Percentiles rank a stretch among this genome's conserved stretches.
Conservation (phyloP, 2,888 invertebrate genomes). For the Euplagia quadripunctaria region DNA sequence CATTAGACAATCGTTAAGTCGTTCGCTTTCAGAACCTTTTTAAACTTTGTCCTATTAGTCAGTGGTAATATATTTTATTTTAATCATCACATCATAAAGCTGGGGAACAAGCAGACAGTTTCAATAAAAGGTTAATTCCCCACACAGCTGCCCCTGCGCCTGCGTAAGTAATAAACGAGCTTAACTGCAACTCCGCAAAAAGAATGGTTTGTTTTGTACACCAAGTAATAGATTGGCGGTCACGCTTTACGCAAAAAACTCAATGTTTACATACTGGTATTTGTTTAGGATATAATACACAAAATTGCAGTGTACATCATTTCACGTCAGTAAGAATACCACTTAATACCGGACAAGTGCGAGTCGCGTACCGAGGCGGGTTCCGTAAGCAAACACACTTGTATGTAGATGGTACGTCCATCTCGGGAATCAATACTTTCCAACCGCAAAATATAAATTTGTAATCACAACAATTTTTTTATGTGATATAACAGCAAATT, state of each 20-base stretch:
- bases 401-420: too few relatives aligned
- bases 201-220: slow-evolving; percentile 48
- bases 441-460: too few relatives aligned
- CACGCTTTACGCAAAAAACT: slow-evolving; percentile 40
- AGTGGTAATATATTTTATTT: neutral
- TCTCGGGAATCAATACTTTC: too few relatives aligned
- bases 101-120: slow-evolving; percentile 14
- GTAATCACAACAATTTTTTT: too few relatives aligned
- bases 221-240: slow-evolving; percentile 60
- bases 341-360: too few relatives aligned
- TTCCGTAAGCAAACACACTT: too few relatives aligned
- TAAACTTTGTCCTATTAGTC: neutral
- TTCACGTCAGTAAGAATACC: neutral
- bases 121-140: slow-evolving; percentile 35
- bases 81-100: neutral
- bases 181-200: slow-evolving; percentile 56
- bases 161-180: slow-evolving; percentile 52
- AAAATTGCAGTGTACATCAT: neutral
- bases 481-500: too few relatives aligned
- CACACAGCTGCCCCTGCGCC: slow-evolving; percentile 39
- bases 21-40: neutral
- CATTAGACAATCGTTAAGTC: neutral
- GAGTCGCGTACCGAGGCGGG: too few relatives aligned
- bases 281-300: neutral
- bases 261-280: slow-evolving; percentile 27